Percentiles rank a stretch among this genome's conserved stretches.
Conservation (phyloP, 1,140 invertebrate genomes). For the Portunus trituberculatus region DNA sequence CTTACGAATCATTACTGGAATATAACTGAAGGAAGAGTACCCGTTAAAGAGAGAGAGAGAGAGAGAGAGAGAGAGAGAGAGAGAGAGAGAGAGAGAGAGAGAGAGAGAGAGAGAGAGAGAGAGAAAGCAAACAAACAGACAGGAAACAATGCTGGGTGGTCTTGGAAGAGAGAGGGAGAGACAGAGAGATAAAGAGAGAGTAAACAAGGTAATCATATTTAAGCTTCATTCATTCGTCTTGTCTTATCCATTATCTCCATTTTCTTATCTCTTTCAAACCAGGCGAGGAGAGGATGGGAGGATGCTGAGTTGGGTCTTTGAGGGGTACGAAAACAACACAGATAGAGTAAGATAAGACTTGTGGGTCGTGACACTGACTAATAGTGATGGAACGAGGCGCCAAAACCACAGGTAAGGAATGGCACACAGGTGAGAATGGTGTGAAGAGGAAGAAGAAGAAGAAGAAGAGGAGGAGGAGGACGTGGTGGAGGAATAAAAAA, state of each 20-base stretch:
- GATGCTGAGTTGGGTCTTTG: neutral
- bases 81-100: neutral
- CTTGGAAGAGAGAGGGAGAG: too few relatives aligned
- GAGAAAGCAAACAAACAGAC: too few relatives aligned
- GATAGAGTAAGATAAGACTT: neutral
- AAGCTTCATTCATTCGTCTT: neutral
- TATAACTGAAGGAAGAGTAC: too few relatives aligned
- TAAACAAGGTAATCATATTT: too few relatives aligned
- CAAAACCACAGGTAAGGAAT: neutral
- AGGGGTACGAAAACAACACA: neutral
- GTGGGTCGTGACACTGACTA: neutral
- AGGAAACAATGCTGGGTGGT: too few relatives aligned
- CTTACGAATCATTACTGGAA: too few relatives aligned
- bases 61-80: neutral
- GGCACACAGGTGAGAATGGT: neutral
- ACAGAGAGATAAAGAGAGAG: too few relatives aligned
- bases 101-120: too few relatives aligned
- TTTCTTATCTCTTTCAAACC: neutral
- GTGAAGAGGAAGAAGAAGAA: too few relatives aligned
- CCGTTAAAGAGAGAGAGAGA: neutral
- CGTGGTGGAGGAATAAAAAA: too few relatives aligned
- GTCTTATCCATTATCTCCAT: neutral
- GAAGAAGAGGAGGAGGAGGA: neutral
- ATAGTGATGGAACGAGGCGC: neutral
- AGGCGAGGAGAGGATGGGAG: neutral